phyloP scores from a whole-genome alignment of 2,888 invertebrate species.

The Anthophora plumipes region DNA sequence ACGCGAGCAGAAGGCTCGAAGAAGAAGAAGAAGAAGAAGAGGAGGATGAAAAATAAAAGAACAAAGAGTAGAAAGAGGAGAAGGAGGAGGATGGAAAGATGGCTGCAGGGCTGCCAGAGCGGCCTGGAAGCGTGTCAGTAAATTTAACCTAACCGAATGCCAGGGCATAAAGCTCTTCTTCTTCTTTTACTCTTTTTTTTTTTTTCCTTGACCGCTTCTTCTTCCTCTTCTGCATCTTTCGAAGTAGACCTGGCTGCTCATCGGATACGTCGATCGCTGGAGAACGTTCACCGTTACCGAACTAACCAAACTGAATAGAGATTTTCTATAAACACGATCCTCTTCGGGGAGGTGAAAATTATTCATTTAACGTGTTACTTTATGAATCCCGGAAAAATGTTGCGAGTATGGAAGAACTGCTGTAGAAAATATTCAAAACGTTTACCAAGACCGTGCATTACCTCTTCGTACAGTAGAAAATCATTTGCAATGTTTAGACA shows the following conservation, averaged over 20 bases:
- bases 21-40: conserved; percentile 24
- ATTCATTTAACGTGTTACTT: too few relatives aligned
- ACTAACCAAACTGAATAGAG: neutral
- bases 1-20: conserved; percentile 35
- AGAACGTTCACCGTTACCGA: conserved; percentile 44
- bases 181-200: conserved; percentile 11
- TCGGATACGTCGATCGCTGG: conserved; percentile 48
- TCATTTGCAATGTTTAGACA: too few relatives aligned
- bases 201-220: conserved; percentile 28
- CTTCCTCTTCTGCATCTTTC: conserved; percentile 39
- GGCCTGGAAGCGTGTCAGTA: conserved; percentile 77
- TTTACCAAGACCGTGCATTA: too few relatives aligned
- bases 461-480: too few relatives aligned
- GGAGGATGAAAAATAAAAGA: conserved; percentile 29
- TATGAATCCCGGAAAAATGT: too few relatives aligned
- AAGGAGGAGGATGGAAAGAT: conserved; percentile 45
- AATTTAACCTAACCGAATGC: conserved; percentile 77
- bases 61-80: conserved; percentile 27
- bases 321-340: conserved; percentile 29
- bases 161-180: conserved; percentile 55
- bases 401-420: too few relatives aligned
- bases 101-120: conserved; percentile 72
- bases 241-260: conserved; percentile 44
- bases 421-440: too few relatives aligned
- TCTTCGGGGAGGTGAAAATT: too few relatives aligned